Base-by-base conservation (phyloP, 1,140 invertebrate species). In the Drosophila pectinifera region DNA sequence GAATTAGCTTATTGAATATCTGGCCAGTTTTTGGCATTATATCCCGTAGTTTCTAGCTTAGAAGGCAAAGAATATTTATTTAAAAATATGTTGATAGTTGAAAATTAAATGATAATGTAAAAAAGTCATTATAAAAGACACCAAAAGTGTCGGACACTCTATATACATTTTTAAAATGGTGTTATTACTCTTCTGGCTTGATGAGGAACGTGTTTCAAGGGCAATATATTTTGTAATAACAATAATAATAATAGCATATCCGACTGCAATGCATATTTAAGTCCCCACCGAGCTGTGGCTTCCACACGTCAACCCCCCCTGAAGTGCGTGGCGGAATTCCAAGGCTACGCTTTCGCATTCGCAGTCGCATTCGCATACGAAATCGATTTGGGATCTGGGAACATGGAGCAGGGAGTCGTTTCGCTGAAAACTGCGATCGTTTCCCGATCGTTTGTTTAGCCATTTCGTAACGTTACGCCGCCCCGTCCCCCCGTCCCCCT, bases 391-490 rank as follows among this genome's bases (percentile, higher is more conserved):
- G 68, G 49, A 70, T 70, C 68, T 70, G 49, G 68, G 41, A 72
- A 72, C 68, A 70, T 20, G 53, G 57, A 16, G 53, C 49, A 36
- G 41, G 22, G 36, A 24, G 53, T 41, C 54, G 58, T 51, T 64
- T 68, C 61, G 64, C 61, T 70, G 68, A 70, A 53, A 70, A 69
- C 42, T 24, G 67, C 65, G 65, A 70, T 70, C 68, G 39, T 53
- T 53, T 53, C 46, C 24, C 64, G 75, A 83, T 83, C 83, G 84
- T 89, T 89, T 89, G 84, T 80, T 89, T 90, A 89, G 82, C 74
- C 73, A 73, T 86, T 86, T 85, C 82, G 78, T 85, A 85, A 86
- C 81, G 76, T 83, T 80, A 81, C 78, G 74, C 78, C 73, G 70
- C 74, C 73, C 51, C 73, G 10, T 10, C 28, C 26, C 26, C 7